Percentiles rank a stretch among this genome's conserved stretches.
Evolutionary conservation across 2,888 invertebrate genomes (phyloP).

Genomic region (Cecidostiba fungosa): DNA sequence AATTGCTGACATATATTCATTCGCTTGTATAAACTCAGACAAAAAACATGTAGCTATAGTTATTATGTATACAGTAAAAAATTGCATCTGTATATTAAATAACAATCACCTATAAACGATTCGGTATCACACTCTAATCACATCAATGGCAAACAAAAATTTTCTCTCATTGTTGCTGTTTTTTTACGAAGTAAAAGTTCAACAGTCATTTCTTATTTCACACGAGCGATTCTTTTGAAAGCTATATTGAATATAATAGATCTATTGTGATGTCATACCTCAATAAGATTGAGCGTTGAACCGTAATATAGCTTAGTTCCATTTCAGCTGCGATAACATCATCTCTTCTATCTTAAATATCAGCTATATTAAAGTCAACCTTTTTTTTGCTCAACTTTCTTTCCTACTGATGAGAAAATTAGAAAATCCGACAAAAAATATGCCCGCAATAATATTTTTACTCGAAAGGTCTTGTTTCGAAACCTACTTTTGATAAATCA

Average conservation of each 20-base stretch:
- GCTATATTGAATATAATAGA: slow-evolving; percentile 36
- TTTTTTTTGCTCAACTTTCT: too few relatives aligned
- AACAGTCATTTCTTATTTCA: neutral
- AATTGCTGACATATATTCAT: too few relatives aligned
- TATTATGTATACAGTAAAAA: too few relatives aligned
- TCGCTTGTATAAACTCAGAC: too few relatives aligned
- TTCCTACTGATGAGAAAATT: too few relatives aligned
- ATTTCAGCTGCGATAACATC: slow-evolving; percentile 5
- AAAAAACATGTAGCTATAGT: too few relatives aligned
- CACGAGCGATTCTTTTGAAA: slow-evolving; percentile 13
- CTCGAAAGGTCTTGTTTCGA: too few relatives aligned
- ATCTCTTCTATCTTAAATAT: neutral
- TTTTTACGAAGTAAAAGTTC: neutral
- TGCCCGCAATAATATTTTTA: too few relatives aligned
- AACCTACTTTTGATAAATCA: too few relatives aligned
- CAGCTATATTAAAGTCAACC: too few relatives aligned
- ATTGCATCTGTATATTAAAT: neutral
- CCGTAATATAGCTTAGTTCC: neutral
- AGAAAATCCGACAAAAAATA: too few relatives aligned
- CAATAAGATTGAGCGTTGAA: neutral
- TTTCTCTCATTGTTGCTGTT: neutral
- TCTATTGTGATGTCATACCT: slow-evolving; percentile 31
- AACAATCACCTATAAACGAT: neutral
- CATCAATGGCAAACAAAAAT: neutral
- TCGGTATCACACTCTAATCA: too few relatives aligned